These are phyloP conservation scores for Lampris megalopsis DNA, from an alignment of 2,113 vertebrate species.

Conservation along the genomic window DNA sequence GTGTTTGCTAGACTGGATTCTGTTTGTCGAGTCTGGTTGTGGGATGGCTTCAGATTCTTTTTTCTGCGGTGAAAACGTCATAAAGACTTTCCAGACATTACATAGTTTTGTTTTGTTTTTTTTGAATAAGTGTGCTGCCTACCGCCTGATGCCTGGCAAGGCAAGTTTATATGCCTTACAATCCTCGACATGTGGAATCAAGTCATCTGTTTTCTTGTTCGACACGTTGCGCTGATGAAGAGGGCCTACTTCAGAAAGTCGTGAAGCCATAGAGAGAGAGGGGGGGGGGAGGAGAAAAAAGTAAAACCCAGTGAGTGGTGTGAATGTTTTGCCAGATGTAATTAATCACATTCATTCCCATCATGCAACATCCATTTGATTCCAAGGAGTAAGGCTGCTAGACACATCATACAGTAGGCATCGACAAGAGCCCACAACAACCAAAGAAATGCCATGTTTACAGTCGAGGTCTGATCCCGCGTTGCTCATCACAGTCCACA, in stretches of 20 bases:
- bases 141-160: conserved; percentile 28
- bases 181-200: conserved; percentile 40
- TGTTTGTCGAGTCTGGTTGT: too few species aligned
- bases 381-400: too few species aligned
- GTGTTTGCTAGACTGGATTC: too few species aligned
- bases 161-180: conserved; percentile 14
- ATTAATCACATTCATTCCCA: too few species aligned
- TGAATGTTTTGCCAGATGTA: too few species aligned
- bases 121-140: not conserved
- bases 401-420: too few species aligned
- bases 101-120: too few species aligned
- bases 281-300: not conserved
- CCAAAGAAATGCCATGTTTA: too few species aligned
- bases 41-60: not conserved
- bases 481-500: not conserved
- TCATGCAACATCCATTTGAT: too few species aligned
- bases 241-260: not conserved
- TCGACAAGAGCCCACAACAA: too few species aligned
- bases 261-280: not conserved
- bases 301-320: not conserved
- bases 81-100: not conserved
- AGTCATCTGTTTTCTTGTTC: conserved; percentile 18
- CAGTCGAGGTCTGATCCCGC: not conserved
- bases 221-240: not conserved
- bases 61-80: not conserved